These are phyloP conservation scores for Trichacis sp. DNA, from an alignment of 2,888 invertebrate genomes.

Conservation along the genomic window DNA sequence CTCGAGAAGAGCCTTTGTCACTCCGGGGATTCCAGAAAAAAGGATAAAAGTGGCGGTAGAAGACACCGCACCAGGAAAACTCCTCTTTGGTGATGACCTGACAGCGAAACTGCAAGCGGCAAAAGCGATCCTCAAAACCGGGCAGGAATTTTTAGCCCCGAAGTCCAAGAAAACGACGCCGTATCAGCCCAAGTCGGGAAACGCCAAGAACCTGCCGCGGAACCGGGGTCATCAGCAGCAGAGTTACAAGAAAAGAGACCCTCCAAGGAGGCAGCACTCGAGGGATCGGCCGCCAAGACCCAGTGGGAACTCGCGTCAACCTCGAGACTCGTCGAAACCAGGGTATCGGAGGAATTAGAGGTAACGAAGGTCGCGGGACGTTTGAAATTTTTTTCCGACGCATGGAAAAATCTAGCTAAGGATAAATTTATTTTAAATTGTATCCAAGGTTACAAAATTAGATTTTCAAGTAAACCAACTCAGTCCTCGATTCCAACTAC, in stretches of 20 bases:
- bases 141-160: conserved; percentile 3
- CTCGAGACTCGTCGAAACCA: no score
- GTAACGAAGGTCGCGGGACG: conserved; percentile 6
- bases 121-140: conserved; percentile 5
- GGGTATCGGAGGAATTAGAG: no score
- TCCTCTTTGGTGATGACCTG: background rate
- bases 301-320: background rate
- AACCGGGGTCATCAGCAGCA: conserved; percentile 3
- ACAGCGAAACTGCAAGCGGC: background rate
- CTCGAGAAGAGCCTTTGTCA: no score
- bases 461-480: no score
- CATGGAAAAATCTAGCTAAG: background rate
- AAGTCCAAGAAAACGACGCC: no score
- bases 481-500: no score
- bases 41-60: conserved; percentile 7
- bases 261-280: background rate
- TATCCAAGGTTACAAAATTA: no score
- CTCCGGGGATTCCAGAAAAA: conserved; percentile 2
- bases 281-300: background rate
- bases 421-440: no score
- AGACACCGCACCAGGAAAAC: background rate
- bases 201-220: background rate
- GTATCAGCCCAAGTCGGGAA: conserved; percentile 1
- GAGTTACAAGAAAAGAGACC: conserved; percentile 7
- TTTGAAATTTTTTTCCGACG: background rate